phyloP scores from a whole-genome alignment of 2,797 vertebrate genomes.

The Clamator glandarius region DNA sequence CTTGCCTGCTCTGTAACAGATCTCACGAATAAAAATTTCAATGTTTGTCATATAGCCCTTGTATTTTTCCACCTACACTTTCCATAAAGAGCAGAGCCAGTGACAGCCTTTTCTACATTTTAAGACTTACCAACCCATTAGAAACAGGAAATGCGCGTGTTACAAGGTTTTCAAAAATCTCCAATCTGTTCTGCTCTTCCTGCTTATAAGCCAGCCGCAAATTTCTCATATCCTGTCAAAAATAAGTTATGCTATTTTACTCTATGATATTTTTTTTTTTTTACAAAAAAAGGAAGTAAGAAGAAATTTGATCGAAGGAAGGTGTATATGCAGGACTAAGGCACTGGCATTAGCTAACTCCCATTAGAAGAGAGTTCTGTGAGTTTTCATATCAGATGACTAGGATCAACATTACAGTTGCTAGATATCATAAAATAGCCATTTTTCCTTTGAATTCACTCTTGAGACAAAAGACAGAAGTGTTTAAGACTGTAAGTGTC shows the following conservation, averaged over 20 bases:
- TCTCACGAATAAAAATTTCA: background rate
- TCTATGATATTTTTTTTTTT: background rate
- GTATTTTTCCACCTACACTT: background rate
- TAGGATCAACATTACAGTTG: background rate
- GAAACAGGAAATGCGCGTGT: slow-evolving; percentile 90
- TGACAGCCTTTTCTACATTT: background rate
- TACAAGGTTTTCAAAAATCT: slow-evolving; percentile 86
- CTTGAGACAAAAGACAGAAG: slow-evolving; percentile 30
- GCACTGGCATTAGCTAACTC: background rate
- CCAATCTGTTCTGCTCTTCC: slow-evolving; percentile 86
- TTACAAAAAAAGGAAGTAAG: background rate
- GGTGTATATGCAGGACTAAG: background rate
- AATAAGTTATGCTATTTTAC: slow-evolving; percentile 24
- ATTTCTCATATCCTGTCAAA: slow-evolving; percentile 93
- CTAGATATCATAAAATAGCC: background rate
- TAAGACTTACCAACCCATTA: slow-evolving; percentile 82
- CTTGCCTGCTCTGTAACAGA: background rate
- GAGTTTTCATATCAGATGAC: background rate
- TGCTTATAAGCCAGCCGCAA: slow-evolving; percentile 91
- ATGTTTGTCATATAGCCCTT: background rate
- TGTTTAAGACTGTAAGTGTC: background rate
- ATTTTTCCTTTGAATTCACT: background rate
- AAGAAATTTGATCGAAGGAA: background rate
- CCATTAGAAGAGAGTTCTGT: background rate
- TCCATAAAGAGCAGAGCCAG: background rate